Evolutionary conservation across 2,113 vertebrate genomes (phyloP), one percentile per base, ranked within the genome.

Genomic region (Agelaius tricolor): DNA sequence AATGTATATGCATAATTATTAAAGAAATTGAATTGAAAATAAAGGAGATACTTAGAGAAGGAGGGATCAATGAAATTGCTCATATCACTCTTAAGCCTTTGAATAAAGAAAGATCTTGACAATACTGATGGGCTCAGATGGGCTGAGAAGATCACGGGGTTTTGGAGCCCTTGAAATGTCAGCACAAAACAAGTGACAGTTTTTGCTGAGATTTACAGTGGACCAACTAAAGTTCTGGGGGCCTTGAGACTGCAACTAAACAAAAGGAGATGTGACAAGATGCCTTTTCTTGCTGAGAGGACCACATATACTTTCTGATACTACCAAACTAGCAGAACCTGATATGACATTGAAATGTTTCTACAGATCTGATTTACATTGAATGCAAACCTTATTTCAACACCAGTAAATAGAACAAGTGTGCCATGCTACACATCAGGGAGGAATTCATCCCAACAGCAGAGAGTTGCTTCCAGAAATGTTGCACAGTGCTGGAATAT

Each of bases 141-240:
- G 33, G 7, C 67, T 91, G 72, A 93, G 86, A 86, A 77, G 84
- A 94, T 76, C 71, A 52, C 41, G 23, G 43, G 10, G 49, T 17
- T 88, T 86, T 92, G 41, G 31, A 93, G 62, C n/a, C 57, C 90
- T 94, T 94, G 90, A 92, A 92, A 86, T 63, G 37, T 86, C 84
- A 90, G 35, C 59, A 77, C 33, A 73, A 73, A 91, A 68, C 44
- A 52, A 49, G 43, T 73, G 72, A 63, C 71, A 88, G 72, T 24
- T 86, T 96, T 78, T 65, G 84, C 57, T 68, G 69, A 89, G 61
- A 86, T 71, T 93, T 92, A 86, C 76, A 88, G 57, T 65, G 57
- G 41, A 81, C 21, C 37, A 75, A 52, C 75, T 83, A 41, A 93
- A 93, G 15, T 62, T 94, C 75, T 83, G 44, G 63, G 31, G 33